Percentiles rank a stretch among this genome's conserved stretches.
phyloP scores from a whole-genome alignment of 2,797 vertebrate species.

The Manis crassicaudata region DNA sequence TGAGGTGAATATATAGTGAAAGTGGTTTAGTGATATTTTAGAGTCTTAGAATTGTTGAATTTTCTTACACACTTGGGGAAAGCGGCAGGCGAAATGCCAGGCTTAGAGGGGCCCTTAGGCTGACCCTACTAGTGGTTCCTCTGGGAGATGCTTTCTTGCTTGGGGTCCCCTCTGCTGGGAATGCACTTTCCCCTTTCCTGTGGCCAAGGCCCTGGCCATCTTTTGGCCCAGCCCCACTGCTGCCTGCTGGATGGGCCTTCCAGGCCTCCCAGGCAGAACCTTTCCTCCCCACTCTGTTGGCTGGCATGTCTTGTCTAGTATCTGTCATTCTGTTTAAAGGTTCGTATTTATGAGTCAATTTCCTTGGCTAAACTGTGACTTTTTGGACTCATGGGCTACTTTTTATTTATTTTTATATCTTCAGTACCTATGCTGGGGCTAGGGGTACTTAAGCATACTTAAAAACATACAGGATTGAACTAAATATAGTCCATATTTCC shows the following conservation, averaged over 20 bases:
- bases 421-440: not conserved
- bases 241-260: fast-evolving
- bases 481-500: not conserved
- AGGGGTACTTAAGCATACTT: not conserved
- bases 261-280: not conserved
- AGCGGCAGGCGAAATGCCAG: not conserved
- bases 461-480: not conserved
- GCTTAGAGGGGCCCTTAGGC: not conserved
- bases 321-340: not conserved
- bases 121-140: fast-evolving
- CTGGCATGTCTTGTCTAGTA: fast-evolving
- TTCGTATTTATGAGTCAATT: not conserved
- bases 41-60: not conserved
- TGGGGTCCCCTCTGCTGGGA: too few relatives aligned
- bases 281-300: fast-evolving
- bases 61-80: not conserved
- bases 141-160: fast-evolving
- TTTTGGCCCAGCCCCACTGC: not conserved
- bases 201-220: not conserved
- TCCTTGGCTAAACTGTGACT: not conserved
- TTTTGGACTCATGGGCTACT: not conserved
- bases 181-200: not conserved
- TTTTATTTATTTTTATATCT: not conserved
- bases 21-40: not conserved
- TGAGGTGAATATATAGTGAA: not conserved